Evolutionary conservation across 2,888 invertebrate species (phyloP).

Genomic region (Achlya flavicornis): DNA sequence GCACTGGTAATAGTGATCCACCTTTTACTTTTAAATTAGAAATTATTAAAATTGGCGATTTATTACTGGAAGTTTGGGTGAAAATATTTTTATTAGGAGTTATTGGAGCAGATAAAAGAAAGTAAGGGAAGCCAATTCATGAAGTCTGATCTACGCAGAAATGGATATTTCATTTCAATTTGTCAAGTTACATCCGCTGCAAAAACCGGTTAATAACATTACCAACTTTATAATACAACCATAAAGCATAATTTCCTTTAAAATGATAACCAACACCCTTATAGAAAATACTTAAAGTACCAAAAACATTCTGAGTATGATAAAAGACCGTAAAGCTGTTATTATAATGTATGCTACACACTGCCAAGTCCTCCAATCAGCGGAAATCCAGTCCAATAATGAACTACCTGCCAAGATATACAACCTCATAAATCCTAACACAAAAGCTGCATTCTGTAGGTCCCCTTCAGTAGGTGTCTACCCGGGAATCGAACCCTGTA

Average conservation of each 20-base stretch:
- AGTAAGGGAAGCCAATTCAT: too few relatives aligned
- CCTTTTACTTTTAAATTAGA: constrained; percentile 8
- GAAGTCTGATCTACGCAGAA: too few relatives aligned
- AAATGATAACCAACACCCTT: background rate
- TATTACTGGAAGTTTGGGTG: constrained; percentile 1
- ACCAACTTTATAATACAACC: too few relatives aligned
- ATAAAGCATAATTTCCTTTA: too few relatives aligned
- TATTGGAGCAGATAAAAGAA: background rate
- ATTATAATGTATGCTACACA: background rate
- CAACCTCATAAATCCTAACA: constrained; percentile 15
- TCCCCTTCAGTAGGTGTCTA: constrained; percentile 1
- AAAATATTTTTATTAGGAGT: background rate
- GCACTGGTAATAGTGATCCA: background rate
- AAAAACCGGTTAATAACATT: too few relatives aligned
- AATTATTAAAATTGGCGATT: background rate
- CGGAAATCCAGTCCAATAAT: background rate
- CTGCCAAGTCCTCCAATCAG: background rate
- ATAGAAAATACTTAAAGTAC: background rate
- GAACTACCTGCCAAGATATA: background rate
- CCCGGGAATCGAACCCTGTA: constrained; percentile 42
- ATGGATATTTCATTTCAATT: too few relatives aligned
- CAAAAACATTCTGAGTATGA: background rate
- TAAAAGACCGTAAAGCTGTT: background rate
- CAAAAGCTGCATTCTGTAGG: constrained; percentile 10
- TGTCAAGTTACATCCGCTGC: too few relatives aligned